phyloP scores from a whole-genome alignment of 2,888 invertebrate genomes.

The Spatulosminthurus flaviceps region DNA sequence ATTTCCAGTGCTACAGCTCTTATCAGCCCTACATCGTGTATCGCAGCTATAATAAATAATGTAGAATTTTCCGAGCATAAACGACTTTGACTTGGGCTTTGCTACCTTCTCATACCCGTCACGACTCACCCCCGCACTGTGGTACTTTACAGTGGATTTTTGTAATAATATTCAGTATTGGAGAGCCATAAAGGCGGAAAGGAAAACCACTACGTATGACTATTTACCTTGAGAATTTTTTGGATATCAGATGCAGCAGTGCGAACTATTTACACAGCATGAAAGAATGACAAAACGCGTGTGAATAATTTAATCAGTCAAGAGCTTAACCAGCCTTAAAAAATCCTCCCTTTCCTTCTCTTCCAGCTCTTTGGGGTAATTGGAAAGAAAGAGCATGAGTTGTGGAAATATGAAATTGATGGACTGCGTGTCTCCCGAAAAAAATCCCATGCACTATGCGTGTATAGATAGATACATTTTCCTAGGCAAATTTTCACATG shows the following conservation, averaged over 20 bases:
- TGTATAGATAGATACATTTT: too few species aligned
- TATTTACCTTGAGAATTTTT: neutral
- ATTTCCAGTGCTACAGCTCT: too few species aligned
- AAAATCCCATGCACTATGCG: too few species aligned
- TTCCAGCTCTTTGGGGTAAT: neutral
- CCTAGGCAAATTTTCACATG: neutral
- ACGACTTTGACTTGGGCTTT: neutral
- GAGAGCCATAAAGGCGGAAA: too few species aligned
- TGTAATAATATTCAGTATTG: too few species aligned
- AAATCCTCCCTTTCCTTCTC: neutral
- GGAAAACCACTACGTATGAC: neutral
- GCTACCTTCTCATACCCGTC: neutral
- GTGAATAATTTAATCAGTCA: neutral
- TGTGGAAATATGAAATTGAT: neutral
- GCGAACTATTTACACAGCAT: neutral
- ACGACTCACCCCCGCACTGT: too few species aligned
- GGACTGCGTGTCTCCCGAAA: too few species aligned
- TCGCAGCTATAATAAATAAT: too few species aligned
- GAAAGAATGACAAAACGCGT: conserved; percentile 10
- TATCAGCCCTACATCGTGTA: too few species aligned
- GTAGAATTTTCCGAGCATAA: too few species aligned
- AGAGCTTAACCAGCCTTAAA: neutral
- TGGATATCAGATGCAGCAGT: neutral
- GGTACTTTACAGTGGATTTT: too few species aligned
- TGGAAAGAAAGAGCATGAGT: neutral